Base-by-base conservation (phyloP, 2,113 vertebrate genomes). In the Rhinolophus sinicus region DNA sequence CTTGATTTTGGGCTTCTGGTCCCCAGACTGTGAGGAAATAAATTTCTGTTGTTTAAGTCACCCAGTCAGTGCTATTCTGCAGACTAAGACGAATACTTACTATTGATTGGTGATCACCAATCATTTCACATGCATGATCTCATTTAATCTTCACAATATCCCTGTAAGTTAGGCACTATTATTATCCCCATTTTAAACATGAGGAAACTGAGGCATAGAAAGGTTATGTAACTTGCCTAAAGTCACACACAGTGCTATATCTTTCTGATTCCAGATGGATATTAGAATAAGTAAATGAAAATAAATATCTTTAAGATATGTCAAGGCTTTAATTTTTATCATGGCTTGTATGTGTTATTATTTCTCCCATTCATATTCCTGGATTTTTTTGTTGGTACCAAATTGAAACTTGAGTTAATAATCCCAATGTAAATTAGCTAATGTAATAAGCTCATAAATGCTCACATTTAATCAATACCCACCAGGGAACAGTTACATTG, bases 331-430 rank as follows among this genome's bases (percentile, higher is more conserved):
- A 78, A 11, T n/a, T 87, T 95, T 87, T 84, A 38, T 77, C 69
- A 54, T 19, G 28, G 88, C 52, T 95, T 70, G 5, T 24, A 5
- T 69, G 30, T 88, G 52, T 35, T 83, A 89, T 67, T 93, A 88
- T 69, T 83, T 73, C 65, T 88, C 52, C 56, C 38, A n/a, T 35
- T 62, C 58, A 89, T 54, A 82, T 44, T 85, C 35, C 30, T 6
- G 13, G 26, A 54, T 40, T 92, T 84, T 92, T 91, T 35, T 64
- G 40, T 6, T 81, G 44, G 81, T 78, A 28, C 38, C 83, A 95
- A 93, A 86, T 56, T 69, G 73, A 89, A 84, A 82, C n/a, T 88
- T 69, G 62, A 56, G 8, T 96, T 96, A 78, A 89, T 76, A 83
- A 93, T 72, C 30, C 26, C 69, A 90, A 72, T 69, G 72, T 58